A percentile compares a stretch with the other conserved stretches of the same genome.
Evolutionary conservation across 1,140 invertebrate species (phyloP).

Genomic region (Mya arenaria): DNA sequence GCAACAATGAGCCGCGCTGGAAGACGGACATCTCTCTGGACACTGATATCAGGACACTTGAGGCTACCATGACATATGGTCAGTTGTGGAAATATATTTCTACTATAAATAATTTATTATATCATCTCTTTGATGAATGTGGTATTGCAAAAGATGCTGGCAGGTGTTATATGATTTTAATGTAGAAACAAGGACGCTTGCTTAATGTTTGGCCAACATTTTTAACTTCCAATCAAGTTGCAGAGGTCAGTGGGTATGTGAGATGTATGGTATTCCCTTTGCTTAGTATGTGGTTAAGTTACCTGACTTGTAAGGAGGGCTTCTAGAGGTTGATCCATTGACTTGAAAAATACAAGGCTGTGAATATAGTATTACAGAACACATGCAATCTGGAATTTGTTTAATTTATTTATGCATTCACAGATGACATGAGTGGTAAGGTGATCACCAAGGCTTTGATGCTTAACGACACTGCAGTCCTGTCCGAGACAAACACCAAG

Average conservation of each 20-base stretch:
- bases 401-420: background rate
- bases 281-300: too few species aligned
- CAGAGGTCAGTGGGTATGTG: too few species aligned
- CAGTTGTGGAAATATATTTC: background rate
- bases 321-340: too few species aligned
- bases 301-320: too few species aligned
- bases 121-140: background rate
- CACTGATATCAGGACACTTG: conserved; percentile 14
- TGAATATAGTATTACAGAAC: too few species aligned
- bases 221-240: too few species aligned
- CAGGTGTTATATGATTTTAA: background rate
- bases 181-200: too few species aligned
- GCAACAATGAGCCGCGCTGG: conserved; percentile 29
- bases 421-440: conserved; percentile 24
- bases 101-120: background rate
- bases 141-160: background rate
- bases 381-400: too few species aligned
- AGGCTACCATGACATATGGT: conserved; percentile 46
- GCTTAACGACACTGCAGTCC: conserved; percentile 11
- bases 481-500: conserved; percentile 13
- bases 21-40: conserved; percentile 24
- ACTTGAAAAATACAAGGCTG: too few species aligned
- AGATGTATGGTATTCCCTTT: too few species aligned
- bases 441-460: conserved; percentile 15
- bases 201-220: too few species aligned